Evolutionary conservation across 2,888 invertebrate genomes (phyloP).

Genomic region (Steinernema carpocapsae): DNA sequence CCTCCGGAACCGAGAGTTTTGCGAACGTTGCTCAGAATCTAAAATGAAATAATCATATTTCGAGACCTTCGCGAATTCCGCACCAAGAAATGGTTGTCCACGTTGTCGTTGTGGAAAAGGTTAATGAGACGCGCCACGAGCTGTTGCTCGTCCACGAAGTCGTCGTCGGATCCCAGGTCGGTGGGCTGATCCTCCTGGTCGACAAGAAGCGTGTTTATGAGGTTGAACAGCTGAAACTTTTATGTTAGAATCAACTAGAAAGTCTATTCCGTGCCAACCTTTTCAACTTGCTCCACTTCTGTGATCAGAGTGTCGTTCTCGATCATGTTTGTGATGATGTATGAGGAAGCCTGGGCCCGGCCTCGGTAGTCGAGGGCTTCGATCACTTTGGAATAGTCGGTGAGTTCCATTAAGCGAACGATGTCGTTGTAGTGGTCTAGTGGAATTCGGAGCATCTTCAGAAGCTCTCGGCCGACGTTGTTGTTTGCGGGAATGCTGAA

Average conservation of each 20-base stretch:
- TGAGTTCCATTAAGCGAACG: constrained; percentile 83
- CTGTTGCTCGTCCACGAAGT: constrained; percentile 92
- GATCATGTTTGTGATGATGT: constrained; percentile 75
- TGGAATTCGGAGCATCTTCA: constrained; percentile 89
- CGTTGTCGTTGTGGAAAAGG: constrained; percentile 71
- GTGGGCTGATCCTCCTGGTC: constrained; percentile 81
- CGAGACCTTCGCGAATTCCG: constrained; percentile 37
- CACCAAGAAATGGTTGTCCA: constrained; percentile 75
- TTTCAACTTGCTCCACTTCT: constrained; percentile 79
- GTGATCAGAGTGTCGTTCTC: constrained; percentile 87
- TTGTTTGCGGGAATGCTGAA: constrained; percentile 79
- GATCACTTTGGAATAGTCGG: constrained; percentile 85
- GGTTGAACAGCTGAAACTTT: constrained; percentile 74
- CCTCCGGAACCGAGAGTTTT: constrained; percentile 91
- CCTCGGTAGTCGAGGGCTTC: constrained; percentile 83
- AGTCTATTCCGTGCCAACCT: constrained; percentile 36
- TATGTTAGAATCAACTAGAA: not conserved
- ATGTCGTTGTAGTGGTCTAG: constrained; percentile 92
- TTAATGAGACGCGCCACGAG: constrained; percentile 78
- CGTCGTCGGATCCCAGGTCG: constrained; percentile 75
- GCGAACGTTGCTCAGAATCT: constrained; percentile 85
- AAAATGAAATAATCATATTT: constrained; percentile 70
- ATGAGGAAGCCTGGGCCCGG: constrained; percentile 84
- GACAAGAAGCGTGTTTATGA: constrained; percentile 84
- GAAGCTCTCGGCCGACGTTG: constrained; percentile 88